Conservation (phyloP, 2,113 vertebrate genomes). For the Stictonetta naevosa region DNA sequence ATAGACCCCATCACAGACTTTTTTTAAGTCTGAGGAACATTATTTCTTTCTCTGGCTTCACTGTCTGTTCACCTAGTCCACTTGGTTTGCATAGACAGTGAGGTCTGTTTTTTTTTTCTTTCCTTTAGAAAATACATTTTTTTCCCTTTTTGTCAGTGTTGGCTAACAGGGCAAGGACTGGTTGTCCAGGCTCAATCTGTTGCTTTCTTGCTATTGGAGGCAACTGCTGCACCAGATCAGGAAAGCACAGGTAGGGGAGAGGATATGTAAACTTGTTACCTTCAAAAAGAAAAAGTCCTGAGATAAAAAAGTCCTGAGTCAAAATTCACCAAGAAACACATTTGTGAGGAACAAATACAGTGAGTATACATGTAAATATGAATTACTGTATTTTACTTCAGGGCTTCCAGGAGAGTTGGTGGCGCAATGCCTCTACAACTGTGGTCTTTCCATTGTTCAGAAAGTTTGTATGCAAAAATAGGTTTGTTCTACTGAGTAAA, state of each 20-base stretch:
- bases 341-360: background rate
- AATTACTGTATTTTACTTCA: background rate
- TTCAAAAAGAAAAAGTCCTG: background rate
- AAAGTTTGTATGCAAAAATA: background rate
- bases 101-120: background rate
- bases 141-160: background rate
- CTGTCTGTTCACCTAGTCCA: background rate
- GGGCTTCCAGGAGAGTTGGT: background rate
- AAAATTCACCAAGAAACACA: background rate
- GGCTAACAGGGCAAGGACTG: background rate
- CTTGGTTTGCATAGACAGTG: background rate
- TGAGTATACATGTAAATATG: background rate
- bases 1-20: background rate
- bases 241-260: background rate
- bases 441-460: background rate
- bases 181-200: background rate
- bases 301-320: background rate
- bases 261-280: background rate
- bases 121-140: background rate
- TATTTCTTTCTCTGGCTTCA: background rate
- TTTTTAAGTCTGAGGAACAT: background rate
- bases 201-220: background rate
- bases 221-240: background rate
- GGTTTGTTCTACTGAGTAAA: background rate
- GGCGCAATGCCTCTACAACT: background rate